phyloP scores from a whole-genome alignment of 1,140 invertebrate species.

The Drosophila gunungcola region DNA sequence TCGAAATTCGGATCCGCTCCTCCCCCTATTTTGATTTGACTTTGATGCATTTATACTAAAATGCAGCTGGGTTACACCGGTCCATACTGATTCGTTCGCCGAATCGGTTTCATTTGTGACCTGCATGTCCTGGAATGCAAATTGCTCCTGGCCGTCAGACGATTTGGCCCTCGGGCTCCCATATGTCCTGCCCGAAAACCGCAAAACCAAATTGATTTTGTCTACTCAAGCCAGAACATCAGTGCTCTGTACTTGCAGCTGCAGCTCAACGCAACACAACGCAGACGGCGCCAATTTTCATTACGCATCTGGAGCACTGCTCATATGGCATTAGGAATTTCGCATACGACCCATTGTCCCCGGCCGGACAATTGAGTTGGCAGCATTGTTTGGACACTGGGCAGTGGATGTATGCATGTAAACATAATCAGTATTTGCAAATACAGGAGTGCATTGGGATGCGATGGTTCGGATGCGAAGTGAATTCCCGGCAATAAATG shows the following conservation, averaged over 20 bases:
- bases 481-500: slow-evolving; percentile 10
- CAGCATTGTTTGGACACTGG: slow-evolving; percentile 66
- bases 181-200: slow-evolving; percentile 60
- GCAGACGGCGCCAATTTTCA: slow-evolving; percentile 74
- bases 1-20: background rate
- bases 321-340: slow-evolving; percentile 79
- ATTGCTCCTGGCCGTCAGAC: slow-evolving; percentile 51
- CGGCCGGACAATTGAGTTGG: slow-evolving; percentile 66
- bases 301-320: slow-evolving; percentile 73
- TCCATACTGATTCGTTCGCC: slow-evolving; percentile 21
- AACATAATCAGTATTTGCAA: slow-evolving; percentile 84
- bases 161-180: slow-evolving; percentile 4
- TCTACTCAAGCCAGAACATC: slow-evolving; percentile 68
- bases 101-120: slow-evolving; percentile 48
- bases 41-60: slow-evolving; percentile 73
- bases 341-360: slow-evolving; percentile 74
- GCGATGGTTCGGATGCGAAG: background rate
- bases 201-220: slow-evolving; percentile 83
- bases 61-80: slow-evolving; percentile 53
- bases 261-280: slow-evolving; percentile 10
- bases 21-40: slow-evolving; percentile 61
- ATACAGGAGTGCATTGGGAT: slow-evolving; percentile 62
- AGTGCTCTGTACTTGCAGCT: slow-evolving; percentile 4
- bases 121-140: slow-evolving; percentile 48
- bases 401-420: slow-evolving; percentile 76